Base-by-base conservation (phyloP, 2,888 invertebrate species). In the Acleris holmiana region DNA sequence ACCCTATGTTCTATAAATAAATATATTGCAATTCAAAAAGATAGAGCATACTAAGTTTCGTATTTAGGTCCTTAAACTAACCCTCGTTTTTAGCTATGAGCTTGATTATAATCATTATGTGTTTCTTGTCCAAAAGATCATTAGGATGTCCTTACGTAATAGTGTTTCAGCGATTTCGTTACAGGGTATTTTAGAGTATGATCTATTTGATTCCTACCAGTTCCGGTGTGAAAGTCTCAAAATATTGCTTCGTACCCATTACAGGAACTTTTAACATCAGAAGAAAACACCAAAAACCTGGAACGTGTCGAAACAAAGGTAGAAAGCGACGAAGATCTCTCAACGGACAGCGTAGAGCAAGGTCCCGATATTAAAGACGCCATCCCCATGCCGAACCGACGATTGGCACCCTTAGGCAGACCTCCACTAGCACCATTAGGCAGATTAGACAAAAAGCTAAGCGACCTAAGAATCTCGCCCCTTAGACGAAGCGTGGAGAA, bases 251-350 rank as follows among this genome's bases (percentile, higher is more conserved):
- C 1, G 7, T 2, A 29, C 25, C 25, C 25, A 25, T 44, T 23
- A 8, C 65, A 90, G 88, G 94, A 94, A 70, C 83, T 94, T 2
- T 91, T 85, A 40, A 93, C 93, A 82, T 89, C 85, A 21, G 86
- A 91, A 82, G 84, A 94, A 77, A 84, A 93, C 84, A 83, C 90
- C 69, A 82, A 94, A 82, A 76, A 91, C 76, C 73, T 94, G 67
- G 80, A 91, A 81, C 80, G 94, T 66, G 83, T 93, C 70, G 82
- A 91, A 84, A 82, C 93, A 56, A 89, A 94, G 89, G 85, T 92
- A 65, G 94, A 93, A 81, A 86, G 93, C 69, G 91, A 91, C 61
- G 91, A 86, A 40, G 93, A 93, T 29, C 78, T 93, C 1, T 87
- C 88, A 41, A 90, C 89, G 0, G 92, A 93, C 71, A 92, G 88